Base-by-base conservation (phyloP, 2,888 invertebrate species). In the Platynereis dumerilii region DNA sequence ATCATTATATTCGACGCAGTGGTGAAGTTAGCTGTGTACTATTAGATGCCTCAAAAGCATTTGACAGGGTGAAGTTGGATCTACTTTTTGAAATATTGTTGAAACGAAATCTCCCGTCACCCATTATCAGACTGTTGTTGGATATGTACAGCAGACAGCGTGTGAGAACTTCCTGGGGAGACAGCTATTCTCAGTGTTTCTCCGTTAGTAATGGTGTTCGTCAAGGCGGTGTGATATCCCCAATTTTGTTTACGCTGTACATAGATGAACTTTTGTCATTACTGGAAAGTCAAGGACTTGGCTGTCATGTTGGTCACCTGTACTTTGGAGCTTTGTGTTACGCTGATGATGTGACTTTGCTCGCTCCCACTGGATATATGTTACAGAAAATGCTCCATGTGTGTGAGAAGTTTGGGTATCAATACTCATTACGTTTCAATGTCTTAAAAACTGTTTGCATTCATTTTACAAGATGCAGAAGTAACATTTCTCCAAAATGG, bases 271-370 rank as follows among this genome's bases (percentile, higher is more conserved):
- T 48, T 5, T 22, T 48, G 20, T n/a, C 3, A 5, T 20, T 7
- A 22, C n/a, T 48, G 20, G 22, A 48, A 48, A 22, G 22, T 20
- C 3, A 48, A 10, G 48, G 48, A 3, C n/a, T 22, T 20, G 48
- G 48, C n/a, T 48, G 48, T 48, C n/a, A 12, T 22, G 22, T 48
- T 10, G 48, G 48, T 22, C 48, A 48, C n/a, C n/a, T 12, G n/a
- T 48, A 48, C 17, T n/a, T 22, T 48, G 48, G 48, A 22, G 10
- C 48, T 10, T 48, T 22, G 17, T n/a, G 48, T 7, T 48, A 48
- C n/a, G 48, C 48, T n/a, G 48, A 48, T 48, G 48, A 48, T n/a
- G 7, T 48, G n/a, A 48, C n/a, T n/a, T n/a, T 22, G 20, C 5
- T 48, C 7, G n/a, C 20, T 12, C 48, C 48, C 3, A 48, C 48